Percentiles rank a stretch among this genome's conserved stretches.
phyloP scores from a whole-genome alignment of 2,113 vertebrate genomes.

The Sinocyclocheilus maitianheensis region DNA sequence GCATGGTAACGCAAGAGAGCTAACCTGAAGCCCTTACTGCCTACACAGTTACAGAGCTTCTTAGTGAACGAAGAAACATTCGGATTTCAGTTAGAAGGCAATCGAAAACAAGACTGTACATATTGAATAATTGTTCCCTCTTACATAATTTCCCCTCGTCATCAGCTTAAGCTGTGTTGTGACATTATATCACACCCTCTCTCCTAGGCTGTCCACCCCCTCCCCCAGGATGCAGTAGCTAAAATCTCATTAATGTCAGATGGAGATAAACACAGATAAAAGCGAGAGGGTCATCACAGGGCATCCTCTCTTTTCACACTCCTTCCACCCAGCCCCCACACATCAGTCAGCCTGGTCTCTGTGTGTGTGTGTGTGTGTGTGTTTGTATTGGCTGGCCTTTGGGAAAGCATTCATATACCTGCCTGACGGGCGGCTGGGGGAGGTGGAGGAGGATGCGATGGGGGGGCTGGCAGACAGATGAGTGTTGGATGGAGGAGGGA shows the following conservation, averaged over 20 bases:
- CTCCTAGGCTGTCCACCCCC: not conserved
- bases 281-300: conserved; percentile 52
- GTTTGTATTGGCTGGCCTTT: conserved; percentile 36
- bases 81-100: not conserved
- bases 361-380: not conserved
- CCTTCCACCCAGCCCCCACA: conserved; percentile 28
- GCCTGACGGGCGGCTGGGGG: not conserved
- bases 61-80: not conserved
- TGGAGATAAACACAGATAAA: conserved; percentile 47
- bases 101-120: conserved; percentile 15
- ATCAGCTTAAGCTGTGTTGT: conserved; percentile 7
- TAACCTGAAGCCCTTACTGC: not conserved
- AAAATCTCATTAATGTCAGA: conserved; percentile 47
- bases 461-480: not conserved
- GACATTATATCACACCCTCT: conserved; percentile 34
- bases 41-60: not conserved
- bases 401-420: conserved; percentile 51
- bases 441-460: not conserved
- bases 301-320: conserved; percentile 39
- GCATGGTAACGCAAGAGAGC: not conserved
- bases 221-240: conserved; percentile 35
- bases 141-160: conserved; percentile 24
- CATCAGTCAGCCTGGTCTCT: not conserved
- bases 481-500: conserved; percentile 25
- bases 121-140: not conserved